Evolutionary conservation across 2,888 invertebrate species (phyloP), one percentile per base, ranked within the genome.

Genomic region (Drosophila borealis): DNA sequence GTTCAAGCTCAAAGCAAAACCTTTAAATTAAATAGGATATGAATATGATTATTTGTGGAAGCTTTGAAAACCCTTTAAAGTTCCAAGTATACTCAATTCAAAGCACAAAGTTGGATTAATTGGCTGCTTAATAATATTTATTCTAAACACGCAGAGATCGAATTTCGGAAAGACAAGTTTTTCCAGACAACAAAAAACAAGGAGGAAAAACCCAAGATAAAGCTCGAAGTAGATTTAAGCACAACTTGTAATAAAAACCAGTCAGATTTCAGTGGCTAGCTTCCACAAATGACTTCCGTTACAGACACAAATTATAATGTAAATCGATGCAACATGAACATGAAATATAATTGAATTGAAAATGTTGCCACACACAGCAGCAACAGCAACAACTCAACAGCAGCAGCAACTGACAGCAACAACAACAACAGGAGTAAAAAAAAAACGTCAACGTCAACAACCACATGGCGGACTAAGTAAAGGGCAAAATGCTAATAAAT

Each of bases 401-500:
- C 49, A 51, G 41, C 65, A 65, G n/a, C 61, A 53, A 42, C 56
- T 51, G 66, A 65, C 66, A 64, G 50, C 51, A 62, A 63, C 56
- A 56, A 66, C 17, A 44, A n/a, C 42, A 62, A 8, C 29, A 6
- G 8, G 29, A 29, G 17, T 25, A 66, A 42, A 10, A 41, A 42
- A 56, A 39, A 9, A 60, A 29, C 41, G 44, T 29, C 46, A 55
- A 44, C 44, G 36, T 44, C 61, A 74, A 29, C 50, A 61, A 57
- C 42, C 25, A 51, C 29, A 37, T 19, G 19, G 29, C 37, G 37
- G 33, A 55, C 61, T 29, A 51, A 75, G 62, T 59, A 81, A 83
- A 85, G 88, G 88, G 88, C 83, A 83, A 83, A 88, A 83, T 83
- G 88, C 83, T 83, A 88, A 83, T 88, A 88, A 88, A 87, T 82